Evolutionary conservation across 2,797 vertebrate species (phyloP), one percentile per base, ranked within the genome.

Genomic region (Sebastes vulpes): DNA sequence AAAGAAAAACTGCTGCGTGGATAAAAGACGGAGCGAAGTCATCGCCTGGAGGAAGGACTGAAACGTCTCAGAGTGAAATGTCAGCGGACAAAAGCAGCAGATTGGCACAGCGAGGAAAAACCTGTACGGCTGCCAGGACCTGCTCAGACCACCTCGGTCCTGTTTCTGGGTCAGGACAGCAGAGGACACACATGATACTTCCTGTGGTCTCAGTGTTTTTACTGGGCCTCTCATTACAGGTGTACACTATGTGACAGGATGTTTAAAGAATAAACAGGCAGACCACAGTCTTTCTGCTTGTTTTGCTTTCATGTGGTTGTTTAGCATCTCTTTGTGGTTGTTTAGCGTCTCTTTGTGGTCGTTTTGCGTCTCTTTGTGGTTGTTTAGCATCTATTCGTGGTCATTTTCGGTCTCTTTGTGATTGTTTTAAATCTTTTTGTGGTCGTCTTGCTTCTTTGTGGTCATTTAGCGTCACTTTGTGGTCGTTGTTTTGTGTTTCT

Each of bases 81-180:
- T 82, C 83, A 85, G 61, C 1, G 5, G 23, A 85, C 72, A 79
- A 72, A 81, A 58, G 75, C 50, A 3, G 59, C 57, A 67, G 75
- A 67, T 23, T 42, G 78, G 76, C 69, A 3, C 74, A 57, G 71
- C n/a, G 7, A 72, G 26, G 29, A 50, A 67, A 52, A 67, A 75
- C 23, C 57, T 23, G 66, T 29, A 1, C 2, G 4, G n/a, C 16
- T 28, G 68, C 72, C 65, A 23, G 10, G 58, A 63, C 23, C 71
- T 0, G 66, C 38, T 26, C 18, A 6, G 72, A 42, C 72, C 74
- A 52, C 29, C 6, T 67, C 54, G 0, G 64, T 9, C 66, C 57
- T 25, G 71, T 48, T 60, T 50, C 26, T 81, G 66, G 77, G 77
- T 77, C 57, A 64, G 38, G 52, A 66, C 56, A n/a, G 59, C 57